Evolutionary conservation across 2,888 invertebrate species (phyloP).

Genomic region (Ecliptopera silaceata): DNA sequence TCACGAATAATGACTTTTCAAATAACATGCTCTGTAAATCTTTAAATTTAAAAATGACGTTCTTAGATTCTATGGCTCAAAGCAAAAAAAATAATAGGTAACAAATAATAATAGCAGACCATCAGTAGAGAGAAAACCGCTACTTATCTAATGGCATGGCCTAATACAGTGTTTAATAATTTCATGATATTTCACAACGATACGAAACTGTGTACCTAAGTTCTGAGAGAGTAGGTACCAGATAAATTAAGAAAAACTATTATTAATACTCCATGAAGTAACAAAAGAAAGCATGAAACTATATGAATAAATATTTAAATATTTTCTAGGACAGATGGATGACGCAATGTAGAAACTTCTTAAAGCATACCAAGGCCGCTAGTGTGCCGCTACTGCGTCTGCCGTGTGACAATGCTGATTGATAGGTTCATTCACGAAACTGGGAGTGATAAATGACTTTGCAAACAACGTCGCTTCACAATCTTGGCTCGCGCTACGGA

Average conservation of each 20-base stretch:
- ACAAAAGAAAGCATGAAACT: neutral
- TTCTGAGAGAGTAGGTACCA: too few relatives aligned
- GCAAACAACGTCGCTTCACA: constrained; percentile 5
- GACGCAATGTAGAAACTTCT: constrained; percentile 26
- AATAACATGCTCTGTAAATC: too few relatives aligned
- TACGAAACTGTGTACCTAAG: too few relatives aligned
- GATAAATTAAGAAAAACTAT: too few relatives aligned
- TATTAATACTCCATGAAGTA: too few relatives aligned
- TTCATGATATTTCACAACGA: constrained; percentile 18
- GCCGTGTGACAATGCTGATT: constrained; percentile 19
- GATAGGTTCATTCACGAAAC: constrained; percentile 26
- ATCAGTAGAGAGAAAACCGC: neutral
- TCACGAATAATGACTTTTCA: too few relatives aligned
- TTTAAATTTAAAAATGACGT: too few relatives aligned
- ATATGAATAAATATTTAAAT: constrained; percentile 1
- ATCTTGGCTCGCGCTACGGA: constrained; percentile 4
- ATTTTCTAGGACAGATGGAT: constrained; percentile 20
- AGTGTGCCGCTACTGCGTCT: constrained; percentile 10
- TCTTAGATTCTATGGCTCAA: too few relatives aligned
- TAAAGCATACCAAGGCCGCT: constrained; percentile 18
- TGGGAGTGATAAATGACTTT: constrained; percentile 13
- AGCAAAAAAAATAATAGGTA: too few relatives aligned
- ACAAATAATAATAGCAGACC: neutral
- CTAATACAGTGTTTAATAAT: neutral
- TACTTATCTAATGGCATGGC: neutral